Conservation (phyloP, 2,888 invertebrate genomes). For the Orchesellides sinensis region DNA sequence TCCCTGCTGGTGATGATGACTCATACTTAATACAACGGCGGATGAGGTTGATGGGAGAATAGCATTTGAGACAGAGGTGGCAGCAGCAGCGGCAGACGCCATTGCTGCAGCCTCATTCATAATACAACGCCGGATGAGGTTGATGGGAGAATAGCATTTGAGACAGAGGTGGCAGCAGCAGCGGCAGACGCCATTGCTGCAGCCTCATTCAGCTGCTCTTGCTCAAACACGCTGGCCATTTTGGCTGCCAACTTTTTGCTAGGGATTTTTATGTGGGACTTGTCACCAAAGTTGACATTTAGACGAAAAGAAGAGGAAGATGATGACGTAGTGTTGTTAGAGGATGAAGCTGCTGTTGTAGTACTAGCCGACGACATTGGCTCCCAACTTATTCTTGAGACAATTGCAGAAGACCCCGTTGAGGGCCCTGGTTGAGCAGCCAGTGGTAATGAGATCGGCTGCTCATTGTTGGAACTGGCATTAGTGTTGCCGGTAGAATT, state of each 20-base stretch:
- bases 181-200: slow-evolving; percentile 38
- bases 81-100: background rate
- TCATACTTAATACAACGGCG: background rate
- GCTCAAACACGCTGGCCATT: slow-evolving; percentile 72
- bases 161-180: background rate
- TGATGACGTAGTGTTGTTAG: slow-evolving; percentile 16
- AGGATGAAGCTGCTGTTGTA: slow-evolving; percentile 14
- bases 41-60: slow-evolving; percentile 18
- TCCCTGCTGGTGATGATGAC: slow-evolving; percentile 25
- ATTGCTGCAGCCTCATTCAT: slow-evolving; percentile 14
- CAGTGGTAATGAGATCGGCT: slow-evolving; percentile 62
- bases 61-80: background rate
- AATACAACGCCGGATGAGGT: background rate
- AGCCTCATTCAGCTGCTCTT: slow-evolving; percentile 63
- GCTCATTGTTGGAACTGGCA: slow-evolving; percentile 28
- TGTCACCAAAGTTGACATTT: slow-evolving; percentile 48
- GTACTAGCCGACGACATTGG: slow-evolving; percentile 27
- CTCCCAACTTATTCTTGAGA: slow-evolving; percentile 38
- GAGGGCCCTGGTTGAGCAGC: background rate
- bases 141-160: slow-evolving; percentile 7
- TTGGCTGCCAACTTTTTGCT: slow-evolving; percentile 73
- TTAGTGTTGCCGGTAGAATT: background rate
- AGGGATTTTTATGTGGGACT: slow-evolving; percentile 71
- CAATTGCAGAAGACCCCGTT: background rate
- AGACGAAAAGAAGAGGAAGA: slow-evolving; percentile 31